These are phyloP conservation scores for Eledona agricola DNA, from an alignment of 2,888 invertebrate genomes.

Conservation along the genomic window DNA sequence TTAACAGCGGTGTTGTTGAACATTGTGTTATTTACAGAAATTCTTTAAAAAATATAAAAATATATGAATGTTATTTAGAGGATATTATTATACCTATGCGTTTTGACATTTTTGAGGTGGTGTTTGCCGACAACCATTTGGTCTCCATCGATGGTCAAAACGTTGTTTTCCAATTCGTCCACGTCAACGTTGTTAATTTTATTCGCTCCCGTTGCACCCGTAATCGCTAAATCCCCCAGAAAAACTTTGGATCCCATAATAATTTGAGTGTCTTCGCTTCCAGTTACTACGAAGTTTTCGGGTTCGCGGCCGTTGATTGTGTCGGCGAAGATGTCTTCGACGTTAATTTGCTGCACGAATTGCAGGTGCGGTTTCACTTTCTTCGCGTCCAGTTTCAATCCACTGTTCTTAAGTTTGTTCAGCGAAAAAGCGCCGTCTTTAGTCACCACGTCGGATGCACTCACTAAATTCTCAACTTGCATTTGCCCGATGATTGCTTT, in stretches of 20 bases:
- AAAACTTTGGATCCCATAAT: conserved; percentile 65
- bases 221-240: conserved; percentile 59
- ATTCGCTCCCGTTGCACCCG: conserved; percentile 59
- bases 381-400: conserved; percentile 52
- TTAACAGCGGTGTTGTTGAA: background rate
- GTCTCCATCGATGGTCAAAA: conserved; percentile 60
- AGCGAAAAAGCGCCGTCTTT: conserved; percentile 51
- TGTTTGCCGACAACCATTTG: conserved; percentile 63
- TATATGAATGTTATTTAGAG: no score
- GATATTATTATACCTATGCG: no score
- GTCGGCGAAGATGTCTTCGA: conserved; percentile 59
- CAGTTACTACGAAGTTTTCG: conserved; percentile 60
- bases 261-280: conserved; percentile 58
- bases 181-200: conserved; percentile 64
- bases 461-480: conserved; percentile 60
- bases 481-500: conserved; percentile 63
- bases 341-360: conserved; percentile 56
- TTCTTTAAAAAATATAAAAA: conserved; percentile 7
- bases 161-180: conserved; percentile 57
- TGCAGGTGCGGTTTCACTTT: conserved; percentile 56
- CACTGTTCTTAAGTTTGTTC: conserved; percentile 52
- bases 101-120: conserved; percentile 56
- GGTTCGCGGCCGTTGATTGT: conserved; percentile 63
- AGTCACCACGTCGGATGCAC: conserved; percentile 54
- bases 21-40: conserved; percentile 8